These are phyloP conservation scores for Ormyrus pomaceus DNA, from an alignment of 2,888 invertebrate genomes.

Conservation along the genomic window DNA sequence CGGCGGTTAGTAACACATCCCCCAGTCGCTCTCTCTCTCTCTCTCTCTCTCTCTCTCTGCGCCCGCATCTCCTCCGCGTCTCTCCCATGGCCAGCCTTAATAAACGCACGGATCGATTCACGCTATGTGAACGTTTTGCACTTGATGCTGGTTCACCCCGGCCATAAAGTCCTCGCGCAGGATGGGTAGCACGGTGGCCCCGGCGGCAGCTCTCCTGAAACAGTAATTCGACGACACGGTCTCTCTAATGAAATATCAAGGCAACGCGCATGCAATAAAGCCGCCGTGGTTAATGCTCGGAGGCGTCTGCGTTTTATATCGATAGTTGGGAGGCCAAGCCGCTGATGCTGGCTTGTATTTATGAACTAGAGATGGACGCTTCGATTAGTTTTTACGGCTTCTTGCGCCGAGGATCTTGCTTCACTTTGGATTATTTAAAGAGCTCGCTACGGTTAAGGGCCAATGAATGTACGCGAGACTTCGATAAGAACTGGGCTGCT, in stretches of 20 bases:
- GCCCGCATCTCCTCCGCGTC: background rate
- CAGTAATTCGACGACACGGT: conserved; percentile 64
- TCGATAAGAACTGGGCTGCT: too few species aligned
- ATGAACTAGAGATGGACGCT: too few species aligned
- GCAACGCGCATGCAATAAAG: conserved; percentile 26
- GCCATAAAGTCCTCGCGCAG: conserved; percentile 82
- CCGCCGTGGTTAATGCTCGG: background rate
- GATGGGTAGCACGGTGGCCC: conserved; percentile 81
- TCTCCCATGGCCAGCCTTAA: background rate
- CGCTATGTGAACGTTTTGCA: conserved; percentile 67
- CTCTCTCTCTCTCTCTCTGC: background rate
- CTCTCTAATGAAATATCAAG: conserved; percentile 55
- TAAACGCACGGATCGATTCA: conserved; percentile 60
- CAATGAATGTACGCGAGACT: too few species aligned
- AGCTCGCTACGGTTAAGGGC: too few species aligned
- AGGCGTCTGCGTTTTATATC: too few species aligned
- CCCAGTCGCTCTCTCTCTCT: background rate
- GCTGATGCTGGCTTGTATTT: too few species aligned
- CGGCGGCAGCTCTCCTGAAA: conserved; percentile 80
- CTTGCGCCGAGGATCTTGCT: too few species aligned
- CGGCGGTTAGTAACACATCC: too few species aligned
- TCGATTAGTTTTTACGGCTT: too few species aligned
- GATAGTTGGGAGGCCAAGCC: too few species aligned
- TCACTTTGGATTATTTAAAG: too few species aligned
- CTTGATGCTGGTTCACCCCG: conserved; percentile 77